A percentile compares a stretch with the other conserved stretches of the same genome.
Conservation (phyloP, 2,113 vertebrate genomes). For the Carassius auratus region DNA sequence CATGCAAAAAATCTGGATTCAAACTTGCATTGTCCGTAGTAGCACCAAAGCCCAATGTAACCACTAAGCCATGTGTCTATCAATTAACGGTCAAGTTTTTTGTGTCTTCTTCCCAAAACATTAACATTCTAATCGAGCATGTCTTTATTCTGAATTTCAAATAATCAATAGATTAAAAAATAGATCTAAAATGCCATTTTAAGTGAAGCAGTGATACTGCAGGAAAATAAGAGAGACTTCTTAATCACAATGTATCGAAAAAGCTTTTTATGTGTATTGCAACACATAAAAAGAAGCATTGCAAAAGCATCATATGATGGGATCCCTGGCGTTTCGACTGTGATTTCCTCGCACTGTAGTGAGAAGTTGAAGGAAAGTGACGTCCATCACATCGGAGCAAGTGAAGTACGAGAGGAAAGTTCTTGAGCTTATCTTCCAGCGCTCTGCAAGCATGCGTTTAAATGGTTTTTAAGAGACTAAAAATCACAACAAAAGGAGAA, state of each 20-base stretch:
- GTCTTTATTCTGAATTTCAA: neutral
- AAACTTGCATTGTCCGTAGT: neutral
- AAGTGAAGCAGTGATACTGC: neutral
- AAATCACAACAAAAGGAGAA: conserved; percentile 13
- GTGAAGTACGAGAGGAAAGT: neutral
- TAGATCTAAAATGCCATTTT: neutral
- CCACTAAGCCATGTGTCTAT: neutral
- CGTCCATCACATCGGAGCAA: neutral
- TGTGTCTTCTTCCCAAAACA: neutral
- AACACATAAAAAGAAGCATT: neutral
- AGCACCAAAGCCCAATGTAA: neutral
- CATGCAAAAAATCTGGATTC: neutral
- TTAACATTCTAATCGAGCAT: neutral
- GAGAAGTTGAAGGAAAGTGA: neutral
- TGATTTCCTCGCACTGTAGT: neutral
- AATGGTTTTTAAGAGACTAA: neutral
- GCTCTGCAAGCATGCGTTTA: neutral
- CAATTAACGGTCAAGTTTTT: neutral
- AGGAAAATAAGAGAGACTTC: neutral
- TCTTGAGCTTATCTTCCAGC: neutral
- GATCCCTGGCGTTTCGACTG: neutral
- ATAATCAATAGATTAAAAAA: neutral
- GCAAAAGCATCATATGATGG: neutral
- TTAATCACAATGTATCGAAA: neutral
- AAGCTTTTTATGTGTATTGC: neutral